Evolutionary conservation across 2,888 invertebrate genomes (phyloP).

Genomic region (Drosophila prostipennis): DNA sequence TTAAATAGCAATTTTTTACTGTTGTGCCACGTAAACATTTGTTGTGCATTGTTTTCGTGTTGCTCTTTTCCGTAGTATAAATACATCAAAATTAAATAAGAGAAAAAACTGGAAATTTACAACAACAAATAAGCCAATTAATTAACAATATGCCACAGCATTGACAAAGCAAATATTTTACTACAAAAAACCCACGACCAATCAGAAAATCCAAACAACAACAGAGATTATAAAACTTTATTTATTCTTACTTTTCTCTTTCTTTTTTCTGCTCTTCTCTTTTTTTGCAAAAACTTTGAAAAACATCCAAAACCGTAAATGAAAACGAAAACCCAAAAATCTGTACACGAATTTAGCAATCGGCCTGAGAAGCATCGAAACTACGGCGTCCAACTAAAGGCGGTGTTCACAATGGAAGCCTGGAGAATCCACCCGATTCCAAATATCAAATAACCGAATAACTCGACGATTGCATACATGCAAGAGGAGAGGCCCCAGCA

Average conservation of each 20-base stretch:
- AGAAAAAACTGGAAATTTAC: conserved; percentile 7
- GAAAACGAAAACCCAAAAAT: conserved; percentile 16
- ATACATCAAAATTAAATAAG: conserved; percentile 17
- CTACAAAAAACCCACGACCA: conserved; percentile 15
- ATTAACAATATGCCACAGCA: conserved; percentile 56
- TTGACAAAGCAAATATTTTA: conserved; percentile 40
- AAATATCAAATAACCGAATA: conserved; percentile 9
- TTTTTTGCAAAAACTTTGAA: conserved; percentile 49
- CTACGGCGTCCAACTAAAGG: conserved; percentile 57
- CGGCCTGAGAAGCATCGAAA: conserved; percentile 49
- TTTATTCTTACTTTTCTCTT: conserved; percentile 76
- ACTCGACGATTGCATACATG: conserved; percentile 2
- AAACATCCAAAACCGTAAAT: conserved; percentile 16
- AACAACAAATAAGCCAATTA: conserved; percentile 14
- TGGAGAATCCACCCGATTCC: conserved; percentile 32
- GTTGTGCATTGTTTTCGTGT: conserved; percentile 58
- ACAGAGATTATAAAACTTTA: conserved; percentile 74
- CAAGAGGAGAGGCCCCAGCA: conserved; percentile 2
- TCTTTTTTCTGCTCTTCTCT: conserved; percentile 72
- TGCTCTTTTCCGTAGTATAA: conserved; percentile 59
- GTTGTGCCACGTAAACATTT: conserved; percentile 62
- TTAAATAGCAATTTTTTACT: conserved; percentile 47
- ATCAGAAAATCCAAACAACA: conserved; percentile 55
- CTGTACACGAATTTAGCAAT: conserved; percentile 19
- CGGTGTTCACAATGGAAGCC: conserved; percentile 49